Percentiles rank a stretch among this genome's conserved stretches.
Conservation (phyloP, 2,888 invertebrate genomes). For the Pantelozetes paolii region DNA sequence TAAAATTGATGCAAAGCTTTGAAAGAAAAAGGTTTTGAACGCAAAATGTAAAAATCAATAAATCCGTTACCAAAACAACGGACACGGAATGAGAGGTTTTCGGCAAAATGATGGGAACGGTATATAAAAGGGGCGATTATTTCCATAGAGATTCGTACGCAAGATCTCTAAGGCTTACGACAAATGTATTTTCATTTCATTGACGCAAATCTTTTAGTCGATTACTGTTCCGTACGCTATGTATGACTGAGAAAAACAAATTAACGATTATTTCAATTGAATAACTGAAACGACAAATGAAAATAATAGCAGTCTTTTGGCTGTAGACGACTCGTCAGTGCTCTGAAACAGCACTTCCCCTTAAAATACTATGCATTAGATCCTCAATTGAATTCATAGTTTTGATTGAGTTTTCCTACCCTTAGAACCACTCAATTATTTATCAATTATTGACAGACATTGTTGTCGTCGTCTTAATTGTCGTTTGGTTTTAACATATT, state of each 20-base stretch:
- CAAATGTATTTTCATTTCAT: slow-evolving; percentile 10
- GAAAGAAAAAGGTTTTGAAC: slow-evolving; percentile 7
- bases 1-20: slow-evolving; percentile 8
- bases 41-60: slow-evolving; percentile 4
- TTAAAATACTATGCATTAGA: slow-evolving; percentile 8
- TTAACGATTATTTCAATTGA: background rate
- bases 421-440: background rate
- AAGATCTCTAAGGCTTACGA: background rate
- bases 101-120: background rate
- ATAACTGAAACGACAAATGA: slow-evolving; percentile 10
- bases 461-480: background rate
- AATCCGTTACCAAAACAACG: slow-evolving; percentile 21
- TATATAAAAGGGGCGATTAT: slow-evolving; percentile 17
- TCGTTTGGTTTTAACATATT: background rate
- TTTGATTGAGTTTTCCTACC: background rate
- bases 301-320: slow-evolving; percentile 16
- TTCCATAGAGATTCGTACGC: slow-evolving; percentile 33
- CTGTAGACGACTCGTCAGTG: background rate
- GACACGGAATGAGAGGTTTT: background rate
- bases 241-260: slow-evolving; percentile 16
- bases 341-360: background rate
- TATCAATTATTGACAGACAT: background rate
- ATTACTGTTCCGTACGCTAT: slow-evolving; percentile 11
- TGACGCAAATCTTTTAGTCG: slow-evolving; percentile 31
- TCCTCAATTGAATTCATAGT: background rate